phyloP scores from a whole-genome alignment of 2,113 vertebrate genomes.

The Pseudorasbora parva region DNA sequence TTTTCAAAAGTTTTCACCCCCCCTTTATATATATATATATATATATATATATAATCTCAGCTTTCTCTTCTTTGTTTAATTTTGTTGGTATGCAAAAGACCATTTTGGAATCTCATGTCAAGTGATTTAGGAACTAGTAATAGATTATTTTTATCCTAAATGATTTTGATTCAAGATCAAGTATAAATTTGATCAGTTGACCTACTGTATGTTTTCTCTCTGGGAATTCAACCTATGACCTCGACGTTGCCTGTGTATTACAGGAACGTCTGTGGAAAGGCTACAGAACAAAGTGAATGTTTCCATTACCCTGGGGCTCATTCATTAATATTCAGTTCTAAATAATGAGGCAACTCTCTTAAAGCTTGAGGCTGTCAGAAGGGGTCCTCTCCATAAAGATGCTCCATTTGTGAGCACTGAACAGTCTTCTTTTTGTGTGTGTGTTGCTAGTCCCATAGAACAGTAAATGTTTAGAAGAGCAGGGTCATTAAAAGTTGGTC shows the following conservation, averaged over 20 bases:
- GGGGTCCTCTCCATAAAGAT: slow-evolving; percentile 37
- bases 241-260: not conserved
- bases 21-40: too few relatives aligned
- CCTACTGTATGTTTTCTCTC: not conserved
- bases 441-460: slow-evolving; percentile 28
- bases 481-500: slow-evolving; percentile 68
- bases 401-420: slow-evolving; percentile 56
- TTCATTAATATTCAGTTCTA: slow-evolving; percentile 45
- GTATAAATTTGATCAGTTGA: not conserved
- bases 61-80: not conserved
- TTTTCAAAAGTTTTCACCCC: too few relatives aligned
- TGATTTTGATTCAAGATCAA: not conserved
- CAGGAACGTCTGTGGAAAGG: not conserved
- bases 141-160: not conserved
- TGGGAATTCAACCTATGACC: slow-evolving; percentile 10
- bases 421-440: not conserved
- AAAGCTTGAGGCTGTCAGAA: slow-evolving; percentile 54
- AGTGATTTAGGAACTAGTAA: not conserved
- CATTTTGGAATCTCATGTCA: not conserved
- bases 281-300: slow-evolving; percentile 12
- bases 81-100: not conserved
- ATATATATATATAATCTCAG: too few relatives aligned
- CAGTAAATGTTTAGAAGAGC: slow-evolving; percentile 59
- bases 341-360: slow-evolving; percentile 61
- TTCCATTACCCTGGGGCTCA: not conserved